phyloP scores from a whole-genome alignment of 1,140 invertebrate species.

The Adelges cooleyi region DNA sequence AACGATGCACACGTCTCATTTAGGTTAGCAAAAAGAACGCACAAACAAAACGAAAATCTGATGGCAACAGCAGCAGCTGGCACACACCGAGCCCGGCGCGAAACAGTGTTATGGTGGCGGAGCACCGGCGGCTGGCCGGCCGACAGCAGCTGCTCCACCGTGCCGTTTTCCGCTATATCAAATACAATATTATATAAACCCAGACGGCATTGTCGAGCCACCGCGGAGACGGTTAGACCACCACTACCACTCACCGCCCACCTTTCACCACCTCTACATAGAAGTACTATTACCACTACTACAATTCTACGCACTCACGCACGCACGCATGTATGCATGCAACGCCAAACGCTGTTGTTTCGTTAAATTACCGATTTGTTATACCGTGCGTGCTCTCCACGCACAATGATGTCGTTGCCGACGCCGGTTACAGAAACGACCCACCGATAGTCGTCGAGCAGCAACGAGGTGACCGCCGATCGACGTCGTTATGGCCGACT shows the following conservation, averaged over 20 bases:
- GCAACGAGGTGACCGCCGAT: background rate
- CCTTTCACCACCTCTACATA: no score
- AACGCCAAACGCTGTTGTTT: constrained; percentile 7
- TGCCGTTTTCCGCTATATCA: background rate
- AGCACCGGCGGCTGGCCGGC: background rate
- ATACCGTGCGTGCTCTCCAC: background rate
- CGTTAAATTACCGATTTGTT: constrained; percentile 10
- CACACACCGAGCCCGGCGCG: background rate
- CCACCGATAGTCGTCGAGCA: background rate
- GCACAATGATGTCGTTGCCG: background rate
- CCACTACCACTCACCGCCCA: no score
- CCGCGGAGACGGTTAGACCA: background rate
- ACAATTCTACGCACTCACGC: no score
- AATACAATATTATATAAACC: background rate
- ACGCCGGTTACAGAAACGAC: background rate
- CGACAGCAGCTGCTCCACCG: background rate
- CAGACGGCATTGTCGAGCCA: background rate
- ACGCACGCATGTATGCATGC: no score
- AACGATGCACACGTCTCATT: no score
- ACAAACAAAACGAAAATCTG: no score
- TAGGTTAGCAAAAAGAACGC: no score
- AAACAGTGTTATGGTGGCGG: no score
- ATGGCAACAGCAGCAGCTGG: constrained; percentile 9
- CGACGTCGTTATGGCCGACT: constrained; percentile 11
- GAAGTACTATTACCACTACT: no score